Conservation (phyloP, 2,113 vertebrate genomes). For the Entomyzon cyanotis region DNA sequence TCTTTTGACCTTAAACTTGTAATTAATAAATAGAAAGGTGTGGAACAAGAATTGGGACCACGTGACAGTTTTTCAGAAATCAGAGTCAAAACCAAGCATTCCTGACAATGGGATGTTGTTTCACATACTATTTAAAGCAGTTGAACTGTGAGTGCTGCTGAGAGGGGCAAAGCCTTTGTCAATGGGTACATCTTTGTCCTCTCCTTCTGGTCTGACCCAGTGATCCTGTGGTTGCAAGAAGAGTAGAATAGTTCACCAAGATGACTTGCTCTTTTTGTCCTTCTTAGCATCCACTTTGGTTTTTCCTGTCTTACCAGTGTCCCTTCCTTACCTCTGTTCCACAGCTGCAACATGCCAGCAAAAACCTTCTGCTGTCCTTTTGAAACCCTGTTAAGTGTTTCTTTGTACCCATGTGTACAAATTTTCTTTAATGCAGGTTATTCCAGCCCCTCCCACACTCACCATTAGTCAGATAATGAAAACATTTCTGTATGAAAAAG, state of each 20-base stretch:
- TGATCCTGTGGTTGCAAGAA: neutral
- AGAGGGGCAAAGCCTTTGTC: neutral
- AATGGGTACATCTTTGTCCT: neutral
- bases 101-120: neutral
- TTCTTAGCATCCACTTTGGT: neutral
- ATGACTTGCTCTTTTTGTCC: neutral
- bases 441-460: neutral
- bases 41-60: neutral
- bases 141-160: neutral
- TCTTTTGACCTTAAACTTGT: neutral
- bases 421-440: neutral
- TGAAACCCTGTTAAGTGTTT: neutral
- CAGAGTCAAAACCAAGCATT: neutral
- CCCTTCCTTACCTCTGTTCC: neutral
- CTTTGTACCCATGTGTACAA: rapidly evolving
- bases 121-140: neutral
- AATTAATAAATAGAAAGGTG: neutral
- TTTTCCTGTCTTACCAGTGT: neutral
- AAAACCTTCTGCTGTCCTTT: neutral
- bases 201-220: neutral
- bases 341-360: neutral
- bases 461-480: neutral
- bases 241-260: neutral
- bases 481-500: neutral
- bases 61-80: neutral